phyloP scores from a whole-genome alignment of 2,888 invertebrate species.

The Nymphalis urticae region DNA sequence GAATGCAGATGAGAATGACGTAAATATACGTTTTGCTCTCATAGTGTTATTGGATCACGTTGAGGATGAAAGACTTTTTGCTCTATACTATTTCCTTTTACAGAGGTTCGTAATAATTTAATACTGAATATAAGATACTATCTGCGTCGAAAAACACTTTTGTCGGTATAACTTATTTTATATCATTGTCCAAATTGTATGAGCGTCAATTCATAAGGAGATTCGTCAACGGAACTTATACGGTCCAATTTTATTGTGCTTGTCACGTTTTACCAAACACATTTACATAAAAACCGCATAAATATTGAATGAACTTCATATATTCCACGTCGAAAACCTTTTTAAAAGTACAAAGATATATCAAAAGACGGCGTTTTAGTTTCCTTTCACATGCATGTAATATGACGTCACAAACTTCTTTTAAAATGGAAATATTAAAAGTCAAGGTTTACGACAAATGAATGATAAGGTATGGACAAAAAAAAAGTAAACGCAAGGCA shows the following conservation, averaged over 20 bases:
- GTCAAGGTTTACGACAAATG: constrained; percentile 8
- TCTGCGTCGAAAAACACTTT: constrained; percentile 50
- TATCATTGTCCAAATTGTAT: constrained; percentile 28
- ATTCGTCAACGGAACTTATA: constrained; percentile 39
- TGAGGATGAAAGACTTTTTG: constrained; percentile 43
- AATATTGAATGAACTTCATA: neutral
- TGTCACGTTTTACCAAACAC: constrained; percentile 36
- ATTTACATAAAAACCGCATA: constrained; percentile 17
- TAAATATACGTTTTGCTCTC: constrained; percentile 40
- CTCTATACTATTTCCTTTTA: constrained; percentile 40
- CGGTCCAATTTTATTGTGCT: constrained; percentile 46
- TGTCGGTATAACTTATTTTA: constrained; percentile 42
- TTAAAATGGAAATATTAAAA: constrained; percentile 3
- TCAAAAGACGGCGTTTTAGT: neutral
- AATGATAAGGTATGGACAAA: constrained; percentile 41
- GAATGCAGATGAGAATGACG: constrained; percentile 25
- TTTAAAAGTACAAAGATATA: neutral
- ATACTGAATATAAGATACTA: constrained; percentile 45
- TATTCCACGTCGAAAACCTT: neutral
- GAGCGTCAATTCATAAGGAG: constrained; percentile 40
- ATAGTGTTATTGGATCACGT: constrained; percentile 40
- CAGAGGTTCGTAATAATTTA: constrained; percentile 40
- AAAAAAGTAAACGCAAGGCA: constrained; percentile 38
- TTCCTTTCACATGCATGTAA: neutral
- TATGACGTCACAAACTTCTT: neutral